Base-by-base conservation (phyloP, 2,113 vertebrate species). In the Eulemur rufifrons region DNA sequence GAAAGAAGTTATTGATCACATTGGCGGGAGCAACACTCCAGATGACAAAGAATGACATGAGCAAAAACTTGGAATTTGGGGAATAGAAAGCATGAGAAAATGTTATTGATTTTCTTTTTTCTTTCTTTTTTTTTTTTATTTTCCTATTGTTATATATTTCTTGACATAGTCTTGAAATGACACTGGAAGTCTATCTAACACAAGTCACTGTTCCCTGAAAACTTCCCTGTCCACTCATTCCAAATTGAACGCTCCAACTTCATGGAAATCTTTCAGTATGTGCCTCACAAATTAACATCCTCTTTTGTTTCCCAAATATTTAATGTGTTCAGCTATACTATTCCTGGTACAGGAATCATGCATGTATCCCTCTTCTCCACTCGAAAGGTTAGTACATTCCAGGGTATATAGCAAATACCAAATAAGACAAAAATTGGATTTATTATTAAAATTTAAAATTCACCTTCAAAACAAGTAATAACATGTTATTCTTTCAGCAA, bases 381-480 rank as follows among this genome's bases (percentile, higher is more conserved):
- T 12, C 61, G 39, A 45, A 77, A 76, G 39, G 32, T 13, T 78
- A 42, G 45, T 64, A 29, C 17, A 88, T 71, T 76, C 78, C 56
- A 56, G 12, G 5, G 69, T 20, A 27, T 12, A 73, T 20, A 56
- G 39, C 45, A 61, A 93, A 39, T 14, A 47, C 8, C 32, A 84
- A 37, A 69, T 59, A 27, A n/a, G 11, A 45, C 18, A 47, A 59
- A 84, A 91, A 56, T 23, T 68, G 54, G 27, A 89, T 37, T 37
- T 47, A 39, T 76, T 91, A 83, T 50, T 74, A 91, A 97, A 89
- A 86, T 47, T 37, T 82, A 83, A 84, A 93, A 81, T 13, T 47
- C 69, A 69, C 17, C 11, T 81, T 25, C 20, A 6, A 77, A 93
- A 90, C 21, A 89, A 85, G n/a, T 78, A 73, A 66, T 47, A 74